phyloP scores from a whole-genome alignment of 2,113 vertebrate species.

The Muntiacus reevesi region DNA sequence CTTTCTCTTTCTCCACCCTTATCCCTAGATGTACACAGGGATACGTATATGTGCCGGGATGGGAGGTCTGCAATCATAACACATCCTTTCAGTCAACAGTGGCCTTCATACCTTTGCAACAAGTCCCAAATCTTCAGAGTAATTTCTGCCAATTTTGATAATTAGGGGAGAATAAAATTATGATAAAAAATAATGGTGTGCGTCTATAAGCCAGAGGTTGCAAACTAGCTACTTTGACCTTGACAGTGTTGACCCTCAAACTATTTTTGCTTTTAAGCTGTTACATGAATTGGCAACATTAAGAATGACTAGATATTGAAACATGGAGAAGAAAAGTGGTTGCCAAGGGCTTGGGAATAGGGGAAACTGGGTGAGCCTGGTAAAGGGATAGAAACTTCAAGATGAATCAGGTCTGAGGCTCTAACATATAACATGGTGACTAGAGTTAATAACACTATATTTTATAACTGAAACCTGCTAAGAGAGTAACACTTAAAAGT shows the following conservation, averaged over 20 bases:
- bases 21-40: not conserved
- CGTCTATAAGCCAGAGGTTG: rapidly evolving
- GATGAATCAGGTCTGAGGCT: not conserved
- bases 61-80: not conserved
- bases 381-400: not conserved
- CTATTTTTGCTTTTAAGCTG: not conserved
- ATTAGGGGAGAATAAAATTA: not conserved
- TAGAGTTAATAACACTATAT: not conserved
- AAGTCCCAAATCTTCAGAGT: not conserved
- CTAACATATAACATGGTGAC: not conserved
- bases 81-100: not conserved
- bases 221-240: not conserved
- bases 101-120: not conserved
- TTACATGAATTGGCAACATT: not conserved
- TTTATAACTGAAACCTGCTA: not conserved
- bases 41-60: not conserved
- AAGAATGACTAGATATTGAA: not conserved
- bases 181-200: not conserved
- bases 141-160: not conserved
- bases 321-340: not conserved
- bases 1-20: not conserved
- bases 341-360: not conserved
- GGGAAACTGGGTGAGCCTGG: not conserved
- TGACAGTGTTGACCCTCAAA: not conserved
- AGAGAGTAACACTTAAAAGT: not conserved